A percentile compares a stretch with the other conserved stretches of the same genome.
Evolutionary conservation across 2,113 vertebrate species (phyloP).

Genomic region (Aix galericulata): DNA sequence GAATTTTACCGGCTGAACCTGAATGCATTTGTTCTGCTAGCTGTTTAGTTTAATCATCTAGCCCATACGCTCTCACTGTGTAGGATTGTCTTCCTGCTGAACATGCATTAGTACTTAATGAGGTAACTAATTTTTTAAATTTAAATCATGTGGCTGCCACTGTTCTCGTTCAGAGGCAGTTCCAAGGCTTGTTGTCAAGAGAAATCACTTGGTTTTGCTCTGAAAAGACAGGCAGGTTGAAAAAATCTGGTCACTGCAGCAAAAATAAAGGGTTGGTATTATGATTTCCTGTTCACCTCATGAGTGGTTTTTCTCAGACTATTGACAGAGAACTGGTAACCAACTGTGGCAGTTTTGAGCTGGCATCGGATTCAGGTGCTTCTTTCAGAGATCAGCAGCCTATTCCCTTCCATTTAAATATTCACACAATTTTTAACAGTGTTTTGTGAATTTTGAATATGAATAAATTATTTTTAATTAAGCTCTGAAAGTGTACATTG

Average conservation of each 20-base stretch:
- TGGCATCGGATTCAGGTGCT: neutral
- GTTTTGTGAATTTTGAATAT: neutral
- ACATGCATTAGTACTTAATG: constrained; percentile 1
- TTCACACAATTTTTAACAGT: neutral
- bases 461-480: neutral
- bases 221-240: neutral
- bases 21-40: neutral
- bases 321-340: neutral
- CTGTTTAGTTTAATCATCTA: neutral
- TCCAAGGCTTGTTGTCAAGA: neutral
- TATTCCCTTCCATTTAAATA: neutral
- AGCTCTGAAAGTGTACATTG: neutral
- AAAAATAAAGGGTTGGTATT: neutral
- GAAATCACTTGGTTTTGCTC: neutral
- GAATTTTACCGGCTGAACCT: neutral
- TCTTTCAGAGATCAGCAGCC: neutral
- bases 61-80: neutral
- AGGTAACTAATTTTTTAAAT: constrained; percentile 35
- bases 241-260: neutral
- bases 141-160: neutral
- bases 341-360: neutral
- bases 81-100: neutral
- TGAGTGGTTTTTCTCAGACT: neutral
- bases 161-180: neutral
- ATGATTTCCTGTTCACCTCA: neutral